A percentile compares a stretch with the other conserved stretches of the same genome.
These are phyloP conservation scores for Alethe castanea DNA, from an alignment of 2,113 vertebrate species.

Conservation along the genomic window DNA sequence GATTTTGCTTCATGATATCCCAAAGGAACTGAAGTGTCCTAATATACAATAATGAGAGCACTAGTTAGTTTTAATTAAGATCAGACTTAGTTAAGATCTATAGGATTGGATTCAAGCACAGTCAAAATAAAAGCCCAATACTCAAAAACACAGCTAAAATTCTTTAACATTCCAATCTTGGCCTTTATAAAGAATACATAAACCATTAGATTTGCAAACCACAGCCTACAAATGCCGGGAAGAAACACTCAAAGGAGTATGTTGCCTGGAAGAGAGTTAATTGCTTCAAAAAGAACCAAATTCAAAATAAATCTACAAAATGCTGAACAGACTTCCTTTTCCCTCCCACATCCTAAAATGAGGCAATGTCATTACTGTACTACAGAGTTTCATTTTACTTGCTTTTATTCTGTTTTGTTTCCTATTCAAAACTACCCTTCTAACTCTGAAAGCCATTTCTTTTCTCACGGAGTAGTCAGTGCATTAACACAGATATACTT, in stretches of 20 bases:
- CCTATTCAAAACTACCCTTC: background rate
- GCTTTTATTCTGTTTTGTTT: background rate
- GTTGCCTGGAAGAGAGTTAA: background rate
- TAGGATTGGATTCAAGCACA: background rate
- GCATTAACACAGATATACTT: background rate
- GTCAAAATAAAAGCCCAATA: background rate
- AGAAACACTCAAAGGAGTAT: background rate
- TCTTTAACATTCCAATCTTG: background rate
- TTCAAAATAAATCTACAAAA: background rate
- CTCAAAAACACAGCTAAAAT: background rate
- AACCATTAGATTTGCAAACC: background rate
- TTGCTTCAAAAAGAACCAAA: background rate
- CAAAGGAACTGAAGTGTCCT: background rate
- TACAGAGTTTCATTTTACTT: background rate
- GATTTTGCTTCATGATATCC: background rate
- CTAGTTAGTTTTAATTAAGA: background rate
- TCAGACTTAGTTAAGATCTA: background rate
- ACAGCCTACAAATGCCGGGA: background rate
- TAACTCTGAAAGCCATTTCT: background rate
- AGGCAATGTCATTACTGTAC: background rate
- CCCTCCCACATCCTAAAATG: background rate
- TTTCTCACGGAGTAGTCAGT: background rate
- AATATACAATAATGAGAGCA: background rate
- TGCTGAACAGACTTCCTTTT: background rate
- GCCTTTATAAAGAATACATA: background rate